Evolutionary conservation across 1,140 invertebrate genomes (phyloP).

Genomic region (Nylanderia fulva): DNA sequence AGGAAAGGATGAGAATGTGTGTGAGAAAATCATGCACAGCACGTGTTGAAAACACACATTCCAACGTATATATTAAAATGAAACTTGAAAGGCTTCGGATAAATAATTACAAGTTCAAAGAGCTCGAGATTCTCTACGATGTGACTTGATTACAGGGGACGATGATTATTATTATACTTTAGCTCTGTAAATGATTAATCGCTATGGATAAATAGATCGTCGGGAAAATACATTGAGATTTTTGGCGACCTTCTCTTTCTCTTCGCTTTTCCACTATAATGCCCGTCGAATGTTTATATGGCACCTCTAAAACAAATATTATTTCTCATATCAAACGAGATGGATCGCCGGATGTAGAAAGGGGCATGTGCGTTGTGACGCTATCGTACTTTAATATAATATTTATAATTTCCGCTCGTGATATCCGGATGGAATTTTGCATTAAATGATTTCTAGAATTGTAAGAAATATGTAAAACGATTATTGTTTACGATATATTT

Average conservation of each 20-base stretch:
- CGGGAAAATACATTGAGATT: not conserved
- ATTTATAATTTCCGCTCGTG: slow-evolving; percentile 51
- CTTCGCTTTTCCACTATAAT: slow-evolving; percentile 55
- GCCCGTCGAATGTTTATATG: slow-evolving; percentile 56
- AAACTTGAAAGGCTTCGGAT: not conserved
- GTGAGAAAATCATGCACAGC: not conserved
- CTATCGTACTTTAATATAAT: slow-evolving; percentile 59
- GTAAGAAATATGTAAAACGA: slow-evolving; percentile 34
- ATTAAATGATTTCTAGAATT: slow-evolving; percentile 17
- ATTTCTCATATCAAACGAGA: slow-evolving; percentile 75
- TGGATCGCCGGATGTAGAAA: slow-evolving; percentile 66
- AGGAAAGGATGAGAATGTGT: slow-evolving; percentile 4
- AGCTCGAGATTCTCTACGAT: not conserved
- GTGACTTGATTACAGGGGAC: not conserved
- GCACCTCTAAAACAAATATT: slow-evolving; percentile 75
- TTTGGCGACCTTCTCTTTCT: slow-evolving; percentile 58
- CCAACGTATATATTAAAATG: not conserved
- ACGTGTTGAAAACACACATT: not conserved
- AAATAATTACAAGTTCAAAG: not conserved
- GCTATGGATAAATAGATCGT: slow-evolving; percentile 34
- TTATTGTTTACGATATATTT: slow-evolving; percentile 17
- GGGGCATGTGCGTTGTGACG: slow-evolving; percentile 54
- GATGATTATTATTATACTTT: slow-evolving; percentile 12
- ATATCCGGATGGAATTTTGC: slow-evolving; percentile 14
- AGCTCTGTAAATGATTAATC: not conserved